Conservation (phyloP, 2,888 invertebrate species). For the Pollenia amentaria region DNA sequence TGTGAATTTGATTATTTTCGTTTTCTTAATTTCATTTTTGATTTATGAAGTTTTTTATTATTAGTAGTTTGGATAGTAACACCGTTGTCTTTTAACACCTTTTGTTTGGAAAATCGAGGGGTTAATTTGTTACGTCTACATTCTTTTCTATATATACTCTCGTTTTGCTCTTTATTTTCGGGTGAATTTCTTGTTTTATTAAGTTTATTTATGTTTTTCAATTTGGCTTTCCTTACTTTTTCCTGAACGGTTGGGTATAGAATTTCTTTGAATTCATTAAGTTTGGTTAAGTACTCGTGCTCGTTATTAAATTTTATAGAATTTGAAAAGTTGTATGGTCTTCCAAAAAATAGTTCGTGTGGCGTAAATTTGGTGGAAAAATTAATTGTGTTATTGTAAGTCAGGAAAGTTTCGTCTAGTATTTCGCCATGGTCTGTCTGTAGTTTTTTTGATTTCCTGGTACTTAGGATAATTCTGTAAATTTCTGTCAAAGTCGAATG, state of each 20-base stretch:
- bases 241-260: background rate
- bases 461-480: background rate
- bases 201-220: background rate
- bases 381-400: slow-evolving; percentile 42
- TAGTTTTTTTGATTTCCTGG: background rate
- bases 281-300: slow-evolving; percentile 16
- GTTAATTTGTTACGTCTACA: background rate
- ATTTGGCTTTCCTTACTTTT: background rate
- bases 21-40: no score
- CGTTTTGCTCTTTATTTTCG: background rate
- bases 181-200: no score
- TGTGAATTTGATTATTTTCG: no score
- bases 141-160: background rate
- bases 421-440: background rate
- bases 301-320: background rate
- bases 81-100: no score
- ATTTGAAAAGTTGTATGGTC: no score
- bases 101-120: no score
- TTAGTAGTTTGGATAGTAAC: no score
- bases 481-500: slow-evolving; percentile 27
- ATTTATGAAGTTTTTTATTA: no score
- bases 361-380: slow-evolving; percentile 23
- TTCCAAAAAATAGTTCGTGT: slow-evolving; percentile 2
- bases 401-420: slow-evolving; percentile 5
- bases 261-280: background rate